These are phyloP conservation scores for Sander lucioperca DNA, from an alignment of 2,113 vertebrate genomes.

Conservation along the genomic window DNA sequence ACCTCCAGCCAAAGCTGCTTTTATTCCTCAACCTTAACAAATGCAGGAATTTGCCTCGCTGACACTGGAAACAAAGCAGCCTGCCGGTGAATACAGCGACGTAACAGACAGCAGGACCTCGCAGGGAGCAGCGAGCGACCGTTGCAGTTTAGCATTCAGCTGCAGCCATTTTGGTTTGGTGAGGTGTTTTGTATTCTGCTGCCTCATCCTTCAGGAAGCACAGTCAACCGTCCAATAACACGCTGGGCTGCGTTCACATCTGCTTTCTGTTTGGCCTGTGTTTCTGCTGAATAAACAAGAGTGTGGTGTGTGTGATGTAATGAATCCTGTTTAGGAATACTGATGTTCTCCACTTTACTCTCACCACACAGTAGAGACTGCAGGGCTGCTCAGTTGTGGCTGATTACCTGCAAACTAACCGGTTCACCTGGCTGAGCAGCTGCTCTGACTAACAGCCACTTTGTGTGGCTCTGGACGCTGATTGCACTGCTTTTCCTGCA, in stretches of 20 bases:
- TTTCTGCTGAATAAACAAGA: constrained; percentile 52
- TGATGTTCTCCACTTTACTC: background rate
- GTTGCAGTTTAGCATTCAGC: background rate
- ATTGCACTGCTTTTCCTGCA: too few relatives aligned
- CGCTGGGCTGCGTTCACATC: constrained; percentile 41
- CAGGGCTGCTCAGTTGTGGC: background rate
- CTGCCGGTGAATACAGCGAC: background rate
- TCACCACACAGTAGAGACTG: background rate
- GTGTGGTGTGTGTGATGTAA: background rate
- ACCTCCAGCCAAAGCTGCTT: constrained; percentile 7
- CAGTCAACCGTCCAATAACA: constrained; percentile 15
- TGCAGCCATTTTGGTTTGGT: constrained; percentile 20
- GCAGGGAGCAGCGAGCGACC: background rate
- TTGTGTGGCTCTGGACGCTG: background rate
- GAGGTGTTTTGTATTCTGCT: constrained; percentile 37
- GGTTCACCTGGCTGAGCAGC: constrained; percentile 13
- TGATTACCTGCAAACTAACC: constrained; percentile 30
- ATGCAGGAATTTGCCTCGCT: constrained; percentile 14
- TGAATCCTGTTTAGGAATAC: constrained; percentile 21
- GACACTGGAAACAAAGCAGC: background rate
- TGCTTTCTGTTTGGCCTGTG: constrained; percentile 34
- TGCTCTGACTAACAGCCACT: background rate
- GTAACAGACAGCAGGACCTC: constrained; percentile 1
- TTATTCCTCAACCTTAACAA: constrained; percentile 20
- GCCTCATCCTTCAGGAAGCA: constrained; percentile 39